Evolutionary conservation across 2,113 vertebrate genomes (phyloP), one percentile per base, ranked within the genome.

Genomic region (Artemisiospiza belli): DNA sequence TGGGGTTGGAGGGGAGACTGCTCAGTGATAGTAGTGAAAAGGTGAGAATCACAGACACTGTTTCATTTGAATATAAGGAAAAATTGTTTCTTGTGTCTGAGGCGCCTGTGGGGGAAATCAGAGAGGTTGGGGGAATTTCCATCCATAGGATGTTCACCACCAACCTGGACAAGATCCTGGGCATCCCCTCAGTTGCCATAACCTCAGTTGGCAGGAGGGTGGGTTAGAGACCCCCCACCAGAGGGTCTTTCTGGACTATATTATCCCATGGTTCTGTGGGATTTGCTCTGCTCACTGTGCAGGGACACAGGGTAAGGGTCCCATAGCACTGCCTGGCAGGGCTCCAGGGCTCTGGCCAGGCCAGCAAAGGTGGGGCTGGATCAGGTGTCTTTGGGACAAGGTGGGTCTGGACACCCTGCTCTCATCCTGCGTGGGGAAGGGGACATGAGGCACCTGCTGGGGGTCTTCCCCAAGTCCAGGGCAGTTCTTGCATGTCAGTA

Each of bases 281-380:
- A 81, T 77, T 62, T 89, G 20, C 33, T 23, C 46, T 58, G 37
- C 44, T 74, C 0, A 0, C 80, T 49, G 44, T 46, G 55, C 59
- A 21, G 67, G 12, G 52, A 55, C 61, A 37, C 0, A 2, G 1
- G 0, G 28, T n/a, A n/a, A 76, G 37, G 28, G 59, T 55, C n/a
- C 51, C 33, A 46, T 0, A 4, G 37, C 64, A 49, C 37, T 39
- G 24, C 58, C 52, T 27, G 22, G 18, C 23, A 73, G 49, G n/a
- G 28, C 25, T 61, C 30, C 0, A 2, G n/a, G 18, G 18, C 28
- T 73, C 64, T 83, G 63, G 16, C 28, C 51, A 67, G 68, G 52
- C 25, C 35, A 69, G 41, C 1, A 0, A 33, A 85, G 69, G 31
- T 61, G 64, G 41, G 21, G 23, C 61, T 87, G 78, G 52, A 37